Percentiles rank a stretch among this genome's conserved stretches.
Conservation (phyloP, 2,797 vertebrate genomes). For the Smutsia temminckii region DNA sequence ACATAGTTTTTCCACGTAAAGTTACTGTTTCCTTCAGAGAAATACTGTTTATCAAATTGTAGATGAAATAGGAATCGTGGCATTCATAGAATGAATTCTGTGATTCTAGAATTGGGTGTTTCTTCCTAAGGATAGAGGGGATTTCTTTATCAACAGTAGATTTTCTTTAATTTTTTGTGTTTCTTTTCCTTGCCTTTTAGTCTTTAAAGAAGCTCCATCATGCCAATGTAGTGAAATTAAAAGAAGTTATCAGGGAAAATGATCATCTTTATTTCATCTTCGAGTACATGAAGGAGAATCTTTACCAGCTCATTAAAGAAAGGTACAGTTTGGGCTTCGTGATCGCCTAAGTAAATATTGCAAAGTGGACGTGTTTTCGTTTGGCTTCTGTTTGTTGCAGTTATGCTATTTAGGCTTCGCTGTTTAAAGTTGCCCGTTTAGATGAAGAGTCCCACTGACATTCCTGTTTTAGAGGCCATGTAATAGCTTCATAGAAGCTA, state of each 20-base stretch:
- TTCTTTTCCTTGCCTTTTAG: slow-evolving; percentile 76
- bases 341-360: not conserved
- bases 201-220: slow-evolving; percentile 90
- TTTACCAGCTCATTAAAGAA: slow-evolving; percentile 91
- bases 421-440: slow-evolving; percentile 18
- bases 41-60: not conserved
- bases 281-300: slow-evolving; percentile 91
- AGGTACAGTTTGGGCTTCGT: slow-evolving; percentile 79
- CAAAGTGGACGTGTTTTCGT: not conserved
- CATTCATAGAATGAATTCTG: not conserved
- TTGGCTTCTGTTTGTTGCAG: not conserved
- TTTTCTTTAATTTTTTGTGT: slow-evolving; percentile 42
- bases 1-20: not conserved
- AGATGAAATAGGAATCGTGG: not conserved
- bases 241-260: slow-evolving; percentile 90
- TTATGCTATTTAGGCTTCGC: not conserved
- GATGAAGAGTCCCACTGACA: not conserved
- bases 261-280: slow-evolving; percentile 90
- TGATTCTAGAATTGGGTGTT: not conserved
- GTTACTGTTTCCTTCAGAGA: slow-evolving; percentile 23
- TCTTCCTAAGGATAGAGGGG: not conserved
- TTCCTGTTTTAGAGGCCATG: not conserved
- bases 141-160: slow-evolving; percentile 3
- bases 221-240: slow-evolving; percentile 89
- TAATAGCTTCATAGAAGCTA: not conserved